Evolutionary conservation across 2,113 vertebrate species (phyloP), one percentile per base, ranked within the genome.

Genomic region (Phoenicopterus ruber): DNA sequence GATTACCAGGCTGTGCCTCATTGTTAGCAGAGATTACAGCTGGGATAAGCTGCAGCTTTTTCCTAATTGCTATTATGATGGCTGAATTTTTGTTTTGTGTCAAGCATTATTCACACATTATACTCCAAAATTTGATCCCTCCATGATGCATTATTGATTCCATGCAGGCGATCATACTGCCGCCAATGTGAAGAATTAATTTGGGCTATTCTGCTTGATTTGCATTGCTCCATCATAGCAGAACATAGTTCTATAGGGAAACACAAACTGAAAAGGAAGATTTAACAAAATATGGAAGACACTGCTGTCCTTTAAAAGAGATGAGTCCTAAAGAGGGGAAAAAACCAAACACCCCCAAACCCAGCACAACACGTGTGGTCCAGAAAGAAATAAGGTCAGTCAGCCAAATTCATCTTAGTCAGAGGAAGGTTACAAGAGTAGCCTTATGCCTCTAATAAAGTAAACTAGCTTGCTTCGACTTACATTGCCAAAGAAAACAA

Each of bases 31-130:
- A 95, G 92, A 94, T 95, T 96, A 94, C 86, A 97, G 90, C 97
- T 96, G 96, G 96, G 92, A 91, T 97, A 96, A 97, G 93, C 96
- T 94, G 90, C 90, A 95, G 88, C 89, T 96, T 94, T 94, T 90
- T 95, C 95, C 91, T 95, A 94, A 97, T 95, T 96, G 94, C 95
- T 97, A 97, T 97, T 97, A 97, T 94, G 93, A 97, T 96, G 91
- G 91, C 74, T 97, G 88, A 93, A 95, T 97, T 97, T 97, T 97
- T 96, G 91, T 95, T 97, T 94, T 95, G 85, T 95, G 96, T 97
- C 86, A 95, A 97, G 95, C 82, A 82, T 96, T 96, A 97, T 86
- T 97, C 90, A 92, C 91, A 95, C 66, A 94, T 96, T 96, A 85
- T 91, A 95, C 93, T 93, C 90, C 85, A 97, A 97, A 96, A 96